Percentiles rank a stretch among this genome's conserved stretches.
phyloP scores from a whole-genome alignment of 2,888 invertebrate genomes.

The Drosophila colorata region DNA sequence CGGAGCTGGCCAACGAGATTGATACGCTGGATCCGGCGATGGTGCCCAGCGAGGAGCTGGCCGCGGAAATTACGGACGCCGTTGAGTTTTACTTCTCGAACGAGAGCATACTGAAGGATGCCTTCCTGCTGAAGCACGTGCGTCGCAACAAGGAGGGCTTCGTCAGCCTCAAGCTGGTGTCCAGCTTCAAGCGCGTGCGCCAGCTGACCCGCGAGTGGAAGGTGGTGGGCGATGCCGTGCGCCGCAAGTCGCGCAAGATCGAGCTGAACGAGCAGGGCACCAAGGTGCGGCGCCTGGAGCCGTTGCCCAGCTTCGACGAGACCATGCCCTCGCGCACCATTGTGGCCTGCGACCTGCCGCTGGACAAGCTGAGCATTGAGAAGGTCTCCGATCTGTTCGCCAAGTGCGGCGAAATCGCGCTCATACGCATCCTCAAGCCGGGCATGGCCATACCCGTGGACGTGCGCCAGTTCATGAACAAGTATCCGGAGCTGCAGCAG shows the following conservation, averaged over 20 bases:
- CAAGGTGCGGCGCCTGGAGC: conserved; percentile 93
- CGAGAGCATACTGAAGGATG: conserved; percentile 97
- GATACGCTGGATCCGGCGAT: conserved; percentile 83
- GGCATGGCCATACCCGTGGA: conserved; percentile 96
- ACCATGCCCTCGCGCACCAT: conserved; percentile 96
- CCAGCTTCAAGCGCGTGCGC: conserved; percentile 97
- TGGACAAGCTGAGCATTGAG: conserved; percentile 94
- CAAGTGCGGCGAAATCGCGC: conserved; percentile 94
- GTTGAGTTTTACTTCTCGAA: conserved; percentile 99
- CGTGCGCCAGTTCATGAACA: conserved; percentile 95
- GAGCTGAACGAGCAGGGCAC: conserved; percentile 96
- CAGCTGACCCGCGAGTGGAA: conserved; percentile 97
- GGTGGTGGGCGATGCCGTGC: conserved; percentile 94
- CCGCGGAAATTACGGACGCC: conserved; percentile 92
- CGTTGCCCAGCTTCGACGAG: conserved; percentile 95
- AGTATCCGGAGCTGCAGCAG: conserved; percentile 94
- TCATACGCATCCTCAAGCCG: conserved; percentile 94
- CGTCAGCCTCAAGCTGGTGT: conserved; percentile 96
- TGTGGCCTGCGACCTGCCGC: conserved; percentile 93
- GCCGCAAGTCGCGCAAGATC: conserved; percentile 90
- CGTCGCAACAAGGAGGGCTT: conserved; percentile 97
- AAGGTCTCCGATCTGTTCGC: conserved; percentile 96
- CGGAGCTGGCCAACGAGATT: conserved; percentile 76
- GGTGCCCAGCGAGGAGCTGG: conserved; percentile 90
- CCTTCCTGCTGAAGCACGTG: conserved; percentile 97